Evolutionary conservation across 2,113 vertebrate genomes (phyloP).

Genomic region (Stomatorhinus ivindoensis): DNA sequence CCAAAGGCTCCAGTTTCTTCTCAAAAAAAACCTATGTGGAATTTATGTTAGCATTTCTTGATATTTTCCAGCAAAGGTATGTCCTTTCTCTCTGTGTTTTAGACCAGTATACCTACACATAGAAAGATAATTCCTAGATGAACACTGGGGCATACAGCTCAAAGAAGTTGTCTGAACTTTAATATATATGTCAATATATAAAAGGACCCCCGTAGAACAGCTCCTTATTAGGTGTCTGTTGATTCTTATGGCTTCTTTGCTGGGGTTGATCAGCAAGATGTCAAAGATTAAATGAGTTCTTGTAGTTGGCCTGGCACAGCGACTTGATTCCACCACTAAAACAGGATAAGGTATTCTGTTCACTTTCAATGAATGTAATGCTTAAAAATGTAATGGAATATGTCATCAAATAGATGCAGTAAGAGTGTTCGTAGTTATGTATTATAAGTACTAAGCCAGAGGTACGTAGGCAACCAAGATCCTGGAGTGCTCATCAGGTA

Average conservation of each 20-base stretch:
- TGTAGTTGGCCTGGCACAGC: background rate
- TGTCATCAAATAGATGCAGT: background rate
- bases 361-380: background rate
- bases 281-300: constrained; percentile 1
- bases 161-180: background rate
- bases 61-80: background rate
- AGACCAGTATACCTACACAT: background rate
- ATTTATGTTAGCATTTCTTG: background rate
- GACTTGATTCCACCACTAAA: background rate
- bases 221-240: background rate
- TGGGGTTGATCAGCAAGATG: background rate
- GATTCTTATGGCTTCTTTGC: background rate
- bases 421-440: background rate
- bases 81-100: background rate
- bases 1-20: background rate
- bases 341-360: background rate
- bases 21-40: background rate
- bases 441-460: background rate
- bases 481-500: background rate
- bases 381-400: background rate
- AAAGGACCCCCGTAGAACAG: background rate
- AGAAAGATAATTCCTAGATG: background rate
- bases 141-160: background rate
- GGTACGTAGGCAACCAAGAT: background rate
- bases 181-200: background rate